Evolutionary conservation across 2,113 vertebrate genomes (phyloP).

Genomic region (Procavia capensis): DNA sequence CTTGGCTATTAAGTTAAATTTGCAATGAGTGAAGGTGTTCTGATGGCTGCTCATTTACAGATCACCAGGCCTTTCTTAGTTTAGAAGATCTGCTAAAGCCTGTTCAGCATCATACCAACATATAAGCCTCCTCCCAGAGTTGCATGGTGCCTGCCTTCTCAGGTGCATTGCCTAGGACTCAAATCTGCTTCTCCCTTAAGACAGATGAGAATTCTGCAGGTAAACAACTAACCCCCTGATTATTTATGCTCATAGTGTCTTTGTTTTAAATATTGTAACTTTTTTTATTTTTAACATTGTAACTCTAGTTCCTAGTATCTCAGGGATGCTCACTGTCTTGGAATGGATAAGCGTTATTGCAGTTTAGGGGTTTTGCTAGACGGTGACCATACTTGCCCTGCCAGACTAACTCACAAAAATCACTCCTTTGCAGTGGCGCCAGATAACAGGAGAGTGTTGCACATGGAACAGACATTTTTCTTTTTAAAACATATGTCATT

Average conservation of each 20-base stretch:
- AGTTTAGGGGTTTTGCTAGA: neutral
- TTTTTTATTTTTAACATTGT: neutral
- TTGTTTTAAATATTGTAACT: neutral
- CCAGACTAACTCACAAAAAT: neutral
- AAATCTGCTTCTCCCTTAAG: too few relatives aligned
- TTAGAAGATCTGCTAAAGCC: too few relatives aligned
- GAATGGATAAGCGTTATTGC: neutral
- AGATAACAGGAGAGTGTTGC: neutral
- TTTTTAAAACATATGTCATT: neutral
- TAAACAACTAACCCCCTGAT: too few relatives aligned
- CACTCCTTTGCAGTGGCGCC: neutral
- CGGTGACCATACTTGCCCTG: neutral
- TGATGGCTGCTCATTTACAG: neutral
- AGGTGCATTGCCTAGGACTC: too few relatives aligned
- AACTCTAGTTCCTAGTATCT: neutral
- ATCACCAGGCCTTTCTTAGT: too few relatives aligned
- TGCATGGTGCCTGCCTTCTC: too few relatives aligned
- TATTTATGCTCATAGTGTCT: neutral
- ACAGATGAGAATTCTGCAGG: too few relatives aligned
- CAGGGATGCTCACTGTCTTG: neutral
- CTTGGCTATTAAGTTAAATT: neutral
- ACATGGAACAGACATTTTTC: neutral
- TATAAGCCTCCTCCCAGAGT: too few relatives aligned
- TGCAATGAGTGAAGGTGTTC: neutral
- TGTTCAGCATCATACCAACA: too few relatives aligned